A percentile compares a stretch with the other conserved stretches of the same genome.
Conservation (phyloP, 2,797 vertebrate genomes). For the Masticophis lateralis region DNA sequence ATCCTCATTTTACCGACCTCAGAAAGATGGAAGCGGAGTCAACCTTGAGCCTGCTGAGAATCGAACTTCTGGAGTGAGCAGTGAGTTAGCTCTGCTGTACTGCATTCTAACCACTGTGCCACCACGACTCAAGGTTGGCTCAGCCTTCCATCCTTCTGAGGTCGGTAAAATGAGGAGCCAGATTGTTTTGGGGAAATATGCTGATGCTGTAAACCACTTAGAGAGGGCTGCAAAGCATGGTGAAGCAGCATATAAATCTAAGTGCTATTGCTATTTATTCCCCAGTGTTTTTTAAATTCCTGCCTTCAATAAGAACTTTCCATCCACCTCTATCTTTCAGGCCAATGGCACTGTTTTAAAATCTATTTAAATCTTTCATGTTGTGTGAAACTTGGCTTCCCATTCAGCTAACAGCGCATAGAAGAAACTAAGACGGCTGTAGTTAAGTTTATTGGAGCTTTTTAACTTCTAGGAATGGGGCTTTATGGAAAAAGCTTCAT, state of each 20-base stretch:
- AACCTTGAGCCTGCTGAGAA: too few species aligned
- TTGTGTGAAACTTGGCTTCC: background rate
- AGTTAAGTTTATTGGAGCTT: background rate
- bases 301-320: background rate
- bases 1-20: too few species aligned
- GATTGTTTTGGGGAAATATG: background rate
- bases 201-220: background rate
- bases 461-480: background rate
- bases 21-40: too few species aligned
- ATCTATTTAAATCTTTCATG: background rate
- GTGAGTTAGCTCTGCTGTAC: too few species aligned
- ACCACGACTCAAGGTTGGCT: background rate
- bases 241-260: background rate
- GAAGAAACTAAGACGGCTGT: background rate
- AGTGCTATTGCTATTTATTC: background rate
- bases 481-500: background rate
- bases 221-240: background rate
- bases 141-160: background rate
- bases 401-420: background rate
- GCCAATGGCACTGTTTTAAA: background rate
- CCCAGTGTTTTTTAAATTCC: background rate
- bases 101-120: too few species aligned
- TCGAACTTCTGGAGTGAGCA: too few species aligned
- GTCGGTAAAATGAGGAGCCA: background rate
- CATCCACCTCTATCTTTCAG: background rate